A percentile compares a stretch with the other conserved stretches of the same genome.
Conservation (phyloP, 2,113 vertebrate species). For the Eolophus roseicapilla region DNA sequence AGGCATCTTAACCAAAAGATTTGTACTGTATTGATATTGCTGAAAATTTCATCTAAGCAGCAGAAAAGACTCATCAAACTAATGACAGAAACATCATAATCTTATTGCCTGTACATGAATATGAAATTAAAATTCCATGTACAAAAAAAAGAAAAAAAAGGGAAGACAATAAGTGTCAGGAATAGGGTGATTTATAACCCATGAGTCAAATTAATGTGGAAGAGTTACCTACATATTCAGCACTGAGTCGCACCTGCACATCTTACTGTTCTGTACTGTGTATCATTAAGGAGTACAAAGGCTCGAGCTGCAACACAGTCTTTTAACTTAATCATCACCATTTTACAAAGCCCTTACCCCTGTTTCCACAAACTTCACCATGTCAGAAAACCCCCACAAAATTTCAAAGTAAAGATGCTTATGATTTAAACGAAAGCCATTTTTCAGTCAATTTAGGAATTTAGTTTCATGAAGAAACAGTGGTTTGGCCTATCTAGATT, state of each 20-base stretch:
- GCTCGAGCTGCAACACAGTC: background rate
- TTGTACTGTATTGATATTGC: background rate
- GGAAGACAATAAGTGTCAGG: background rate
- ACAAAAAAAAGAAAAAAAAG: background rate
- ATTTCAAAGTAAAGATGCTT: background rate
- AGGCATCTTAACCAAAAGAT: background rate
- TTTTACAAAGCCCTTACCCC: background rate
- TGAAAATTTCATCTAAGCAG: background rate
- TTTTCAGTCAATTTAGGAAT: background rate
- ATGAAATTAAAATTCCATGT: background rate
- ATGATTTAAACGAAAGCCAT: background rate
- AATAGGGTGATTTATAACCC: background rate
- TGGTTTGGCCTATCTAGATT: background rate
- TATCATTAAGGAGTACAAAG: background rate
- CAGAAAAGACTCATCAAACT: background rate
- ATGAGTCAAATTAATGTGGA: background rate
- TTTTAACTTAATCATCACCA: background rate
- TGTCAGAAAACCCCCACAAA: background rate
- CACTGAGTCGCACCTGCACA: background rate
- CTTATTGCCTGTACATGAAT: background rate
- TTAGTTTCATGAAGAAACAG: background rate
- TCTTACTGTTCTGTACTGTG: background rate
- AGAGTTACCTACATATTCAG: background rate
- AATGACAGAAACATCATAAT: background rate
- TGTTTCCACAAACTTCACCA: background rate